Evolutionary conservation across 1,140 invertebrate species (phyloP).

Genomic region (Heterodera carotae): DNA sequence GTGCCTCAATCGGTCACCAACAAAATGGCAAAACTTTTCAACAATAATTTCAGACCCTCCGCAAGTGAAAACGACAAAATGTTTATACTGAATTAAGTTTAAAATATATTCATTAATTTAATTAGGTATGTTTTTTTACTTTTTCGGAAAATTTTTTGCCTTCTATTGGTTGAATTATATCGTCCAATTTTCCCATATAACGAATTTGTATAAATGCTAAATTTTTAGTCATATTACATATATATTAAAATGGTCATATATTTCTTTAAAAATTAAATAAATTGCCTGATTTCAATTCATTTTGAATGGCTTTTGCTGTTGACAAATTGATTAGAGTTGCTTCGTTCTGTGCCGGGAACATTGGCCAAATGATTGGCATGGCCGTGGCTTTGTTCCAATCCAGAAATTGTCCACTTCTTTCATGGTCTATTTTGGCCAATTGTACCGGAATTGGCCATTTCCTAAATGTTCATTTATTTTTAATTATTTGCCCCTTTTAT

Average conservation of each 20-base stretch:
- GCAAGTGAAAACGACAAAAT: background rate
- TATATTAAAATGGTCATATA: background rate
- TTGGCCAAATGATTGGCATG: background rate
- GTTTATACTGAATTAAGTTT: constrained; percentile 8
- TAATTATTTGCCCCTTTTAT: background rate
- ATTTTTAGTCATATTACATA: background rate
- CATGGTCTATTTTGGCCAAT: background rate
- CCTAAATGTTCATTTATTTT: constrained; percentile 3
- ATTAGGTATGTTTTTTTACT: background rate
- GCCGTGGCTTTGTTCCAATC: background rate
- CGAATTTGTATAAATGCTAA: background rate
- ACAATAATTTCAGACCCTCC: background rate
- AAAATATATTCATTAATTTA: background rate
- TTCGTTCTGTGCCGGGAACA: constrained; percentile 15
- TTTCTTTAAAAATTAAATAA: too few species aligned
- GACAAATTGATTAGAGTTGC: background rate
- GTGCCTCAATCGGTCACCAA: background rate
- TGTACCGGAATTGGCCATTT: constrained; percentile 6
- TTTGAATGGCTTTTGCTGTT: constrained; percentile 12
- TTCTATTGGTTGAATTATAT: background rate
- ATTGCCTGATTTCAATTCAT: constrained; percentile 18
- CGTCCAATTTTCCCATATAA: background rate
- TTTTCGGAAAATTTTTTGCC: constrained; percentile 6
- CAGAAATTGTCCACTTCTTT: background rate
- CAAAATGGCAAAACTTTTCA: background rate